phyloP scores from a whole-genome alignment of 1,140 invertebrate species.

The Acromyrmex heyeri region DNA sequence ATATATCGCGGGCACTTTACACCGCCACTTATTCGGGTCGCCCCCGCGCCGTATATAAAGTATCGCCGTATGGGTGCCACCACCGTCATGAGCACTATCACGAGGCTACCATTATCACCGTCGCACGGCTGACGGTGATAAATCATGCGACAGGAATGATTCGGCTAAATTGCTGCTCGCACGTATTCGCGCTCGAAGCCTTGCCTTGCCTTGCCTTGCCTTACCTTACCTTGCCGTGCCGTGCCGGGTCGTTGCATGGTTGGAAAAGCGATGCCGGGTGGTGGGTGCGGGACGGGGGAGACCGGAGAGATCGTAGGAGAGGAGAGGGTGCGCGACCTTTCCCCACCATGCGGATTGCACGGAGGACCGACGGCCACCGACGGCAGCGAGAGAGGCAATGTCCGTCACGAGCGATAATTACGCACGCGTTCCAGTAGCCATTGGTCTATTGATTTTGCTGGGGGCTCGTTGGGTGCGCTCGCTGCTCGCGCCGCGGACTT shows the following conservation, averaged over 20 bases:
- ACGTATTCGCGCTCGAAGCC: conserved; percentile 78
- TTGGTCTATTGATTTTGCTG: conserved; percentile 84
- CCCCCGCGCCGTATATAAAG: conserved; percentile 25
- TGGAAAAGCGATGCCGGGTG: conserved; percentile 35
- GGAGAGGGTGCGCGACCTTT: conserved; percentile 45
- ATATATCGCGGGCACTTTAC: conserved; percentile 70
- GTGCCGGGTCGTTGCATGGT: conserved; percentile 57
- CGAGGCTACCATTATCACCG: conserved; percentile 54
- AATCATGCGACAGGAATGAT: conserved; percentile 84
- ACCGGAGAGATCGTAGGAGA: background rate
- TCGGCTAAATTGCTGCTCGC: conserved; percentile 84
- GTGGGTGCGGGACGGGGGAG: background rate
- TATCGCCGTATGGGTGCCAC: conserved; percentile 35
- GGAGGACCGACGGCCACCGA: conserved; percentile 22
- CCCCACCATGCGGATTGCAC: background rate
- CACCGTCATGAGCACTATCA: conserved; percentile 56
- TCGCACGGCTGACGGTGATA: conserved; percentile 75
- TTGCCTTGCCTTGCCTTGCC: background rate
- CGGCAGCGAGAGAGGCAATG: conserved; percentile 70
- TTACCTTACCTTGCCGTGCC: too few relatives aligned
- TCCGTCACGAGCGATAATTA: conserved; percentile 74
- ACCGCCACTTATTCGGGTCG: conserved; percentile 55
- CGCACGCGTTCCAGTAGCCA: conserved; percentile 82
- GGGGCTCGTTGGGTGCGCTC: conserved; percentile 44
- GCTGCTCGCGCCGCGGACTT: conserved; percentile 49